These are phyloP conservation scores for Mythimna impura DNA, from an alignment of 2,888 invertebrate genomes.

Conservation along the genomic window DNA sequence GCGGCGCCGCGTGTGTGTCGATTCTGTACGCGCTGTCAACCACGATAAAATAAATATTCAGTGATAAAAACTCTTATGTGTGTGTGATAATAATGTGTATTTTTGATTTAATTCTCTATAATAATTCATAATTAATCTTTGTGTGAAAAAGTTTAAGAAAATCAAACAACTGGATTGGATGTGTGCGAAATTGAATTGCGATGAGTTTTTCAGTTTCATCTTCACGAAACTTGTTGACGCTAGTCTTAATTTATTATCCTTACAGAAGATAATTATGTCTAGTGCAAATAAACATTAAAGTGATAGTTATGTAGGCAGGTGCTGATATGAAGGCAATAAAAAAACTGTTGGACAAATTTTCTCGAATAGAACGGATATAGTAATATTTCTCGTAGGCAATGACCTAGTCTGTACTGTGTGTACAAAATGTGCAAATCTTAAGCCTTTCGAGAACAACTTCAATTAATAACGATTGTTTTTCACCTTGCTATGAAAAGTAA, in stretches of 20 bases:
- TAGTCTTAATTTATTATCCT: neutral
- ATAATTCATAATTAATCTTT: slow-evolving; percentile 14
- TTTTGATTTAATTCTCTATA: slow-evolving; percentile 10
- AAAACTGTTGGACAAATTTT: slow-evolving; percentile 18
- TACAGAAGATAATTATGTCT: neutral
- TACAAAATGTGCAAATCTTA: slow-evolving; percentile 32
- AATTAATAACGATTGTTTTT: slow-evolving; percentile 25
- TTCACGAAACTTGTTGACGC: slow-evolving; percentile 6
- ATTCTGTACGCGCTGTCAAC: slow-evolving; percentile 45
- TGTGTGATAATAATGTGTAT: slow-evolving; percentile 53
- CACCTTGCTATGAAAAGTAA: slow-evolving; percentile 41
- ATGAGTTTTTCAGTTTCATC: slow-evolving; percentile 22
- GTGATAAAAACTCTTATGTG: slow-evolving; percentile 60
- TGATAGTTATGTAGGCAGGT: neutral
- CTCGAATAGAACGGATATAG: slow-evolving; percentile 46
- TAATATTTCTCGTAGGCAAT: slow-evolving; percentile 60
- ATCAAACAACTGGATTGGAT: slow-evolving; percentile 50
- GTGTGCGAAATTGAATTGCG: slow-evolving; percentile 23
- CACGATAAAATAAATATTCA: slow-evolving; percentile 54
- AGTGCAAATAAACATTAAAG: slow-evolving; percentile 3
- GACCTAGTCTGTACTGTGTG: slow-evolving; percentile 57
- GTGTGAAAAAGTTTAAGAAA: slow-evolving; percentile 15
- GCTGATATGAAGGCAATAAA: slow-evolving; percentile 5
- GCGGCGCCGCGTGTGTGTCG: slow-evolving; percentile 75
- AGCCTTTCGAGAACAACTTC: slow-evolving; percentile 29